A percentile compares a stretch with the other conserved stretches of the same genome.
Evolutionary conservation across 2,113 vertebrate species (phyloP).

Genomic region (Terrapene triunguis): DNA sequence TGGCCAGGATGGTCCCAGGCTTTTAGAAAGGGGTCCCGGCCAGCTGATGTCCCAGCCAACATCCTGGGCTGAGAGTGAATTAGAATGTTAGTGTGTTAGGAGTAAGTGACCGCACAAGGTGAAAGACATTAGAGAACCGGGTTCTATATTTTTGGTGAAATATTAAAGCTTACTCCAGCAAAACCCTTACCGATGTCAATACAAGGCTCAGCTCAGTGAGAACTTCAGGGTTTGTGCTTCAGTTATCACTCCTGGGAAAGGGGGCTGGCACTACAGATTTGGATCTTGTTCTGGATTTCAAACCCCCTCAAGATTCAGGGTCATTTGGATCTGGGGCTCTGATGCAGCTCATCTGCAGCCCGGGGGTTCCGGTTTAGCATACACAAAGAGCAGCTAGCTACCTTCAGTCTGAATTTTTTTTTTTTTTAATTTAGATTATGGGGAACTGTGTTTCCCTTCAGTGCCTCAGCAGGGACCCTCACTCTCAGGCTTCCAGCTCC

Average conservation of each 20-base stretch:
- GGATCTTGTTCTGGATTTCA: background rate
- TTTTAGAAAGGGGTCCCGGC: background rate
- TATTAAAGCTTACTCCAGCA: background rate
- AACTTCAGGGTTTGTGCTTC: background rate
- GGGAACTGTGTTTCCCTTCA: background rate
- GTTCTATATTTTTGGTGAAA: background rate
- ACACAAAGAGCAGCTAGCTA: background rate
- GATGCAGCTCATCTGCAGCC: too few relatives aligned
- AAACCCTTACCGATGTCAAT: background rate
- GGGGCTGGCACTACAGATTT: background rate
- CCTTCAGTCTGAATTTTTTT: background rate
- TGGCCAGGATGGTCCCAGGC: background rate
- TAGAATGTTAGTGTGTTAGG: background rate
- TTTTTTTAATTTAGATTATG: background rate
- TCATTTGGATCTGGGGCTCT: background rate
- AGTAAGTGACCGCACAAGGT: background rate
- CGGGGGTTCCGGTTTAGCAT: background rate
- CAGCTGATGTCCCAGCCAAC: background rate
- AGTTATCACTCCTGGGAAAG: background rate
- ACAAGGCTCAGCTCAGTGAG: background rate
- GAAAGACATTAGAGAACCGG: background rate
- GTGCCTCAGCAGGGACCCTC: background rate
- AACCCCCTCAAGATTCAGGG: background rate
- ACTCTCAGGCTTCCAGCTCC: background rate
- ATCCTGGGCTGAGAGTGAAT: background rate